phyloP scores from a whole-genome alignment of 2,113 vertebrate species.

The Prolemur simus region DNA sequence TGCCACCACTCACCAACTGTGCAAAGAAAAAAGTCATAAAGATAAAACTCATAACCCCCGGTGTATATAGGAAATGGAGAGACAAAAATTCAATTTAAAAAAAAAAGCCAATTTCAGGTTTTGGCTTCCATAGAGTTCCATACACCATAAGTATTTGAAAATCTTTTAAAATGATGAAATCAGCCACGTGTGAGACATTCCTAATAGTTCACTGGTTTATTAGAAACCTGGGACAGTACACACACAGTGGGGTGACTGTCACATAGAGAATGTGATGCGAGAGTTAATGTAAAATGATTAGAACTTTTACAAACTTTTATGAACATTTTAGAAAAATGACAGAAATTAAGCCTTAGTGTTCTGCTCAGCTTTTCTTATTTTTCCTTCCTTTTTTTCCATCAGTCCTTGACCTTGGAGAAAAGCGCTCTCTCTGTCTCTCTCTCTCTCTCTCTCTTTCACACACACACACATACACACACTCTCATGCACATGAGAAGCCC shows the following conservation, averaged over 20 bases:
- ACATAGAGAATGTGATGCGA: not conserved
- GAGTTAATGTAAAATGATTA: not conserved
- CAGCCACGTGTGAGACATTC: not conserved
- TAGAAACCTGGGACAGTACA: not conserved
- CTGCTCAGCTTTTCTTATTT: not conserved
- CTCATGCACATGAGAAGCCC: not conserved
- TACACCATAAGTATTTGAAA: not conserved
- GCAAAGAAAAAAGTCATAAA: slow-evolving; percentile 44
- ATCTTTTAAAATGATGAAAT: slow-evolving; percentile 19
- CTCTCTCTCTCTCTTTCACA: not conserved
- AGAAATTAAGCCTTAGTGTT: not conserved
- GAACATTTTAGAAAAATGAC: not conserved
- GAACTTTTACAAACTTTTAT: not conserved
- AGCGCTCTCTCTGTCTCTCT: fast-evolving
- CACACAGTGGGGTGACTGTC: not conserved
- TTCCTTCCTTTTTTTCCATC: not conserved
- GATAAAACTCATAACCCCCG: not conserved
- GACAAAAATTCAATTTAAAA: not conserved
- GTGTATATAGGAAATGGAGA: not conserved
- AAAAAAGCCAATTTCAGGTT: not conserved
- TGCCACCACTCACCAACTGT: not conserved
- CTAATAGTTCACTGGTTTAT: not conserved
- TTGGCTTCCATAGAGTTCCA: not conserved
- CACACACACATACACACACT: not conserved
- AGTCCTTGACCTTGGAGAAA: not conserved